phyloP scores from a whole-genome alignment of 1,140 invertebrate genomes.

The Saccostrea echinata region DNA sequence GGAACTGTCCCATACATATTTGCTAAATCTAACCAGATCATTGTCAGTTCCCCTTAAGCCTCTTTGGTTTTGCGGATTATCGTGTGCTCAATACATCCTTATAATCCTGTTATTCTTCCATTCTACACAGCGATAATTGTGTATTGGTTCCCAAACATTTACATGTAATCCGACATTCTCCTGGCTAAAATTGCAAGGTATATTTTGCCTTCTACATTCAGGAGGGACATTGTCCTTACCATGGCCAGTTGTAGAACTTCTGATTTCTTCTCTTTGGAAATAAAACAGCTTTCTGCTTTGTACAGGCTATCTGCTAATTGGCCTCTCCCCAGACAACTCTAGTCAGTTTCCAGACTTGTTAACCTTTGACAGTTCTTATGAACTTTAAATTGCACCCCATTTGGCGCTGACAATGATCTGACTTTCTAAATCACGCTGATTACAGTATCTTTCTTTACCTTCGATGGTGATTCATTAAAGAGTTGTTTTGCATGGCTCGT shows the following conservation, averaged over 20 bases:
- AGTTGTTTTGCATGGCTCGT: neutral
- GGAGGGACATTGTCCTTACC: neutral
- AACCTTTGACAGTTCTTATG: no score
- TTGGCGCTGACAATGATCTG: neutral
- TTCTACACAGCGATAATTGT: no score
- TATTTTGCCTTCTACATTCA: neutral
- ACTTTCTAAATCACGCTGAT: neutral
- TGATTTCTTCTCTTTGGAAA: conserved; percentile 32
- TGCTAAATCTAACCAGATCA: no score
- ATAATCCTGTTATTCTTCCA: no score
- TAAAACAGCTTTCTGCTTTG: conserved; percentile 45
- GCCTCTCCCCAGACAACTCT: conserved; percentile 24
- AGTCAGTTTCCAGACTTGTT: no score
- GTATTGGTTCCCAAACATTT: no score
- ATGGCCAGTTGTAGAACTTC: neutral
- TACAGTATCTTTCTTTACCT: neutral
- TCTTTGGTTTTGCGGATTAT: no score
- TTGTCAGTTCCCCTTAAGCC: neutral
- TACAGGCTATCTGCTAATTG: conserved; percentile 33
- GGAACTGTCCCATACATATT: no score
- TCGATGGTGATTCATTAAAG: neutral
- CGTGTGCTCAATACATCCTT: no score
- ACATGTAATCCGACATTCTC: no score
- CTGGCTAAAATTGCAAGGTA: no score
- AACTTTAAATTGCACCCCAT: no score